phyloP scores from a whole-genome alignment of 1,140 invertebrate genomes.

The Bombus ignitus region DNA sequence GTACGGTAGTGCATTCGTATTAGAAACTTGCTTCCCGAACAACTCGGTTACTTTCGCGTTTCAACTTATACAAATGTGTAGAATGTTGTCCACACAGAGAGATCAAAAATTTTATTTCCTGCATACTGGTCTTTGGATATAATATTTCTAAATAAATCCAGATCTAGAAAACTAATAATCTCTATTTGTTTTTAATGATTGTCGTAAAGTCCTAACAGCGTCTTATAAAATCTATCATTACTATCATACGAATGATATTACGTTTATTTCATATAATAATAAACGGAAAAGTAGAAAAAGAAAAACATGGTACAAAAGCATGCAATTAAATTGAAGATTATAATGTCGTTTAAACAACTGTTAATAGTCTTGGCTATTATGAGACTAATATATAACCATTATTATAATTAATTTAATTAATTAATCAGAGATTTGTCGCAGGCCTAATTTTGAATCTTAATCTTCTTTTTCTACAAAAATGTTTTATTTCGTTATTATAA shows the following conservation, averaged over 20 bases:
- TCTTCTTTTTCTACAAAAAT: neutral
- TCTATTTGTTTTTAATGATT: too few species aligned
- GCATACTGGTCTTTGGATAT: neutral
- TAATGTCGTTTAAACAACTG: too few species aligned
- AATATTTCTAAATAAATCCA: neutral
- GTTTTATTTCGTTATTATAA: neutral
- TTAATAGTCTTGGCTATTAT: too few species aligned
- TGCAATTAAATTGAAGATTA: too few species aligned
- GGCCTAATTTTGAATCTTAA: neutral
- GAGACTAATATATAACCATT: too few species aligned
- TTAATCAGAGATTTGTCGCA: too few species aligned
- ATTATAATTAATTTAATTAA: too few species aligned
- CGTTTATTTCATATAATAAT: neutral
- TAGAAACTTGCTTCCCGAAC: constrained; percentile 70
- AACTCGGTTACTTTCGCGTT: constrained; percentile 69
- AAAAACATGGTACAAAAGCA: too few species aligned
- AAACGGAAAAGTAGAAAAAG: too few species aligned
- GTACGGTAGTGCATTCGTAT: constrained; percentile 63
- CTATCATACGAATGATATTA: neutral
- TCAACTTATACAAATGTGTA: constrained; percentile 17
- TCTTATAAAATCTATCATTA: neutral
- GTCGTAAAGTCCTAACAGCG: too few species aligned
- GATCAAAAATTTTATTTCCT: neutral
- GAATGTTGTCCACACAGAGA: neutral
- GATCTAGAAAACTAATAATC: neutral